Conservation (phyloP, 2,113 vertebrate species). For the Tamias sibiricus region DNA sequence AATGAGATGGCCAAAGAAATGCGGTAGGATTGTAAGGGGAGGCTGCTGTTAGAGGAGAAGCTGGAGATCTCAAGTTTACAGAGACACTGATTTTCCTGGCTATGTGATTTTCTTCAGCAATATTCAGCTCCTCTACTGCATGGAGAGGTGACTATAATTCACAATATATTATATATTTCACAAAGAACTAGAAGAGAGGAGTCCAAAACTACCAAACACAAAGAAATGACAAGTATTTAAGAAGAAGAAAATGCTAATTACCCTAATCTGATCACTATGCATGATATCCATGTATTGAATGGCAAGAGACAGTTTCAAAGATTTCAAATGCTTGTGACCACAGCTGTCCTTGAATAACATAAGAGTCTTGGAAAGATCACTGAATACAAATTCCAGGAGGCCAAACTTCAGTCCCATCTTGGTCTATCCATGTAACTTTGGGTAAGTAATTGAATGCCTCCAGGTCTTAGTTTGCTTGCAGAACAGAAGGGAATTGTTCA, state of each 20-base stretch:
- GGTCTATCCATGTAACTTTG: background rate
- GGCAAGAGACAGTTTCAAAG: background rate
- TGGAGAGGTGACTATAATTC: background rate
- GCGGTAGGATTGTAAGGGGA: background rate
- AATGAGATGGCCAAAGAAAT: background rate
- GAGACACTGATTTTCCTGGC: background rate
- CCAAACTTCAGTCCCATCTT: background rate
- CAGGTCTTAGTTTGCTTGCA: background rate
- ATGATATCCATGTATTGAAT: background rate
- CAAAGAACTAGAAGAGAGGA: background rate
- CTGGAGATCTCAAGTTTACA: background rate
- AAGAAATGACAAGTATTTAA: background rate
- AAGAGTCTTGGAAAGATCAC: background rate
- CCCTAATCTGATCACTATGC: background rate
- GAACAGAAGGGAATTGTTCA: background rate
- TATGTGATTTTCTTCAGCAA: background rate
- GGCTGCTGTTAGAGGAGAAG: background rate
- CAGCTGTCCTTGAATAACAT: background rate
- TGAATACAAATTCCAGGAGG: background rate
- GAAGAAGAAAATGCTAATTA: background rate
- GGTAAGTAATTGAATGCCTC: background rate
- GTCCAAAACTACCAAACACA: background rate
- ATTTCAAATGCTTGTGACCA: background rate
- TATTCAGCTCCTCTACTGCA: background rate
- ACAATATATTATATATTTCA: background rate